Evolutionary conservation across 2,113 vertebrate genomes (phyloP).

Genomic region (Circaetus gallicus): DNA sequence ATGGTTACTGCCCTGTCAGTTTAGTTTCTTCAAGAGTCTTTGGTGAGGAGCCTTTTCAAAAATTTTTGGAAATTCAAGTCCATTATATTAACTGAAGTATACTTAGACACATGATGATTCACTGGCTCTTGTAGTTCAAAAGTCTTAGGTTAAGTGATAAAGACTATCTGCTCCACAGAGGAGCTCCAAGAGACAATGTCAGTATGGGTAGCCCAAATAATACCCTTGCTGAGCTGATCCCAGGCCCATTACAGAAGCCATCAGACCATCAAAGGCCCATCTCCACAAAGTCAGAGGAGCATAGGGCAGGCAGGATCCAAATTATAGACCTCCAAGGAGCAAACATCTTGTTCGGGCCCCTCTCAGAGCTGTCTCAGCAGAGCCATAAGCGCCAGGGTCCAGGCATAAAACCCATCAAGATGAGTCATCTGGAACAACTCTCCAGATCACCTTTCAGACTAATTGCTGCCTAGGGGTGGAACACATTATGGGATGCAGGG

Average conservation of each 20-base stretch:
- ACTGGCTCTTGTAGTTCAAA: neutral
- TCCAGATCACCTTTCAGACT: neutral
- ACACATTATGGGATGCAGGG: neutral
- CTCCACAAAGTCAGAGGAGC: neutral
- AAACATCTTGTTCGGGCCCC: accelerated
- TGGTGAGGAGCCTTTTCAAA: neutral
- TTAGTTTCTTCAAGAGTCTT: neutral
- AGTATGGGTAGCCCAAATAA: neutral
- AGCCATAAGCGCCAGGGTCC: neutral
- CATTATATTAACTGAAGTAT: neutral
- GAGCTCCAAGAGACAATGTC: neutral
- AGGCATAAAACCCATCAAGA: neutral
- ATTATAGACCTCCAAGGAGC: neutral
- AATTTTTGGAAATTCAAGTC: neutral
- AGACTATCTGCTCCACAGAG: neutral
- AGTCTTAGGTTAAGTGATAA: neutral
- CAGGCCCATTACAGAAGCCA: neutral
- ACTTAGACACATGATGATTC: neutral
- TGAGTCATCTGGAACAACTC: neutral
- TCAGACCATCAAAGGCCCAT: neutral
- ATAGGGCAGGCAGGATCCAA: neutral
- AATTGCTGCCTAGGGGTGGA: neutral
- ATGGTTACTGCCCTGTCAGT: neutral
- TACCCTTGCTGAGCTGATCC: neutral
- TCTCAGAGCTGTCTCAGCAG: neutral